Evolutionary conservation across 2,113 vertebrate species (phyloP).

Genomic region (Perca schrenkii): DNA sequence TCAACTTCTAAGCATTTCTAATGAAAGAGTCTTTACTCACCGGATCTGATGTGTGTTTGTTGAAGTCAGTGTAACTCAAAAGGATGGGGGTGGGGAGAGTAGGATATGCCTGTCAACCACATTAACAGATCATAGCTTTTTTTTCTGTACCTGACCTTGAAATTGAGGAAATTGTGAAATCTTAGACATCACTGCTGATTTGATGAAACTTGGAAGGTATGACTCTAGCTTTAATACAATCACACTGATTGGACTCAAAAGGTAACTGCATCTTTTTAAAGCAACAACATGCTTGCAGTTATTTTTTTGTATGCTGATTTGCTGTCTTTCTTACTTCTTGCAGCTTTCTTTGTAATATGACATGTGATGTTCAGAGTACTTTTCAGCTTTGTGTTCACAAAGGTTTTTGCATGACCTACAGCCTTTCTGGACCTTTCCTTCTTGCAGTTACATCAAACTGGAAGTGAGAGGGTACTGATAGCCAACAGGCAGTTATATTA

Average conservation of each 20-base stretch:
- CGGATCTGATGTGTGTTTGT: constrained; percentile 36
- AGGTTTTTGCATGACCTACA: constrained; percentile 3
- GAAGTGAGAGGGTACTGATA: constrained; percentile 40
- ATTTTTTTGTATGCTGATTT: constrained; percentile 15
- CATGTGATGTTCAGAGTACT: constrained; percentile 18
- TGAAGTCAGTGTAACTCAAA: constrained; percentile 32
- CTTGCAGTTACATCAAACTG: constrained; percentile 27
- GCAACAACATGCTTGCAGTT: constrained; percentile 31
- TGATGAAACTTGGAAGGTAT: constrained; percentile 60
- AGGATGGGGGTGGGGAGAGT: background rate
- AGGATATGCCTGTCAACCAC: constrained; percentile 65
- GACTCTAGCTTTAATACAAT: constrained; percentile 38
- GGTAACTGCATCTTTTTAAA: constrained; percentile 18
- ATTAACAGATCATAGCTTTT: constrained; percentile 65
- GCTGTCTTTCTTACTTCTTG: background rate
- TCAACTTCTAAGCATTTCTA: constrained; percentile 55
- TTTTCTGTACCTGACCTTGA: constrained; percentile 64
- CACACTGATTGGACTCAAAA: constrained; percentile 58
- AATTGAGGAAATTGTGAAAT: constrained; percentile 74
- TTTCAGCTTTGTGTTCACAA: constrained; percentile 37
- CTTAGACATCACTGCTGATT: constrained; percentile 63
- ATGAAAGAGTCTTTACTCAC: constrained; percentile 42
- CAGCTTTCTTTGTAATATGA: constrained; percentile 11
- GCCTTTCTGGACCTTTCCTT: constrained; percentile 24
- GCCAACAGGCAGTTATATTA: constrained; percentile 56